Conservation (phyloP, 2,888 invertebrate genomes). For the Patella pellucida region DNA sequence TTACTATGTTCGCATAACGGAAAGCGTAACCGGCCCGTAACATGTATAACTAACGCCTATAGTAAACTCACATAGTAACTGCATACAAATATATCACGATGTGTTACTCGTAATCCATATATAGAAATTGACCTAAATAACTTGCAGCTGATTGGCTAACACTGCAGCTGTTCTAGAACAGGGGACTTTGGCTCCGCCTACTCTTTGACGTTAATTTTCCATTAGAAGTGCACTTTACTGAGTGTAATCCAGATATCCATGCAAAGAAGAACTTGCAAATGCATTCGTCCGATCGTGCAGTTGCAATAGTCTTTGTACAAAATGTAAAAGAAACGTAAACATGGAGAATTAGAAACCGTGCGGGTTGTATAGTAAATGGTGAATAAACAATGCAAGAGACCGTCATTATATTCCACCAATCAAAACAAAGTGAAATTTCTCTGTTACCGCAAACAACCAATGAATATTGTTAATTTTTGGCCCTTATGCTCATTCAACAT, state of each 20-base stretch:
- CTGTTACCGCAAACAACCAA: constrained; percentile 15
- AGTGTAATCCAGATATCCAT: not conserved
- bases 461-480: constrained; percentile 29
- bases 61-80: constrained; percentile 50
- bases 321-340: too few relatives aligned
- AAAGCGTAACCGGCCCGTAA: constrained; percentile 25
- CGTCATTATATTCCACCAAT: constrained; percentile 22
- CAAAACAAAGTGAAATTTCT: constrained; percentile 20
- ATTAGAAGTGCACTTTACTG: not conserved
- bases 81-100: constrained; percentile 32
- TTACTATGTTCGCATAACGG: constrained; percentile 1
- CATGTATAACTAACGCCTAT: constrained; percentile 34
- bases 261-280: not conserved
- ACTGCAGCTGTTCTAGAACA: not conserved
- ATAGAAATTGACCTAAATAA: constrained; percentile 33
- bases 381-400: constrained; percentile 34
- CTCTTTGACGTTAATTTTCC: not conserved
- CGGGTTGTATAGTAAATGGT: constrained; percentile 22
- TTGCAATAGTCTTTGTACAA: too few relatives aligned
- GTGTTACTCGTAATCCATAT: constrained; percentile 34
- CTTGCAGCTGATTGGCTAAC: constrained; percentile 31
- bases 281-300: too few relatives aligned
- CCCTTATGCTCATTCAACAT: constrained; percentile 67
- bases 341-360: too few relatives aligned
- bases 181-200: not conserved